Conservation (phyloP, 2,888 invertebrate species). For the Endotricha flammealis region DNA sequence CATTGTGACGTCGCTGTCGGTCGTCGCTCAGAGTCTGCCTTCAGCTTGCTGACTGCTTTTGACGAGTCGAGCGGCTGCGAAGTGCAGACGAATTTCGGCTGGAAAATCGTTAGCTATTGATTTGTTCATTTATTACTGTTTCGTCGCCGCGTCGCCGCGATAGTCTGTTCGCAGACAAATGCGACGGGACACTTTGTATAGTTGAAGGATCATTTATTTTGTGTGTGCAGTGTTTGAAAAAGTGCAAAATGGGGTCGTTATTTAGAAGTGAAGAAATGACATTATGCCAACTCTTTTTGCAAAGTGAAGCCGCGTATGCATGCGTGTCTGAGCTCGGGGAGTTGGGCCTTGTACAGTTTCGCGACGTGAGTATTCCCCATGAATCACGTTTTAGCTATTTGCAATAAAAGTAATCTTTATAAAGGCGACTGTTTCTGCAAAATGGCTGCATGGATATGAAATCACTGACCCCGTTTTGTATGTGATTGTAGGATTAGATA, state of each 20-base stretch:
- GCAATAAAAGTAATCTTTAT: background rate
- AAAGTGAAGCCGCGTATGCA: conserved; percentile 98
- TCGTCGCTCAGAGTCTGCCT: too few relatives aligned
- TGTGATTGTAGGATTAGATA: conserved; percentile 14
- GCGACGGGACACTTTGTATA: conserved; percentile 53
- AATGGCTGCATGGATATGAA: conserved; percentile 26
- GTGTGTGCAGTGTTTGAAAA: conserved; percentile 45
- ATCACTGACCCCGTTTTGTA: conserved; percentile 45
- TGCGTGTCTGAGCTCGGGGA: conserved; percentile 99
- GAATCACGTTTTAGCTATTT: background rate
- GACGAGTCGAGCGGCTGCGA: too few relatives aligned
- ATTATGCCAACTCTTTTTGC: conserved; percentile 97
- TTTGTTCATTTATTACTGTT: conserved; percentile 53
- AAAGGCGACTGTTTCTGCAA: conserved; percentile 13
- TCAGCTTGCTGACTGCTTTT: too few relatives aligned
- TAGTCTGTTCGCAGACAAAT: conserved; percentile 64
- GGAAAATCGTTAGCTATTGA: conserved; percentile 43
- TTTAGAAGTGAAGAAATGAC: conserved; percentile 99
- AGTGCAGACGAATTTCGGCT: conserved; percentile 9
- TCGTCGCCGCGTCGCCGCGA: conserved; percentile 68
- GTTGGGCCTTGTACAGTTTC: conserved; percentile 96
- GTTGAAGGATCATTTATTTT: conserved; percentile 36
- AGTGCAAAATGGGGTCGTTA: conserved; percentile 87
- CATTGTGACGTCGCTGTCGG: too few relatives aligned
- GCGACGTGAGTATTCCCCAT: conserved; percentile 85